Percentiles rank a stretch among this genome's conserved stretches.
phyloP scores from a whole-genome alignment of 2,797 vertebrate genomes.

The Sebastes kiyomatsui region DNA sequence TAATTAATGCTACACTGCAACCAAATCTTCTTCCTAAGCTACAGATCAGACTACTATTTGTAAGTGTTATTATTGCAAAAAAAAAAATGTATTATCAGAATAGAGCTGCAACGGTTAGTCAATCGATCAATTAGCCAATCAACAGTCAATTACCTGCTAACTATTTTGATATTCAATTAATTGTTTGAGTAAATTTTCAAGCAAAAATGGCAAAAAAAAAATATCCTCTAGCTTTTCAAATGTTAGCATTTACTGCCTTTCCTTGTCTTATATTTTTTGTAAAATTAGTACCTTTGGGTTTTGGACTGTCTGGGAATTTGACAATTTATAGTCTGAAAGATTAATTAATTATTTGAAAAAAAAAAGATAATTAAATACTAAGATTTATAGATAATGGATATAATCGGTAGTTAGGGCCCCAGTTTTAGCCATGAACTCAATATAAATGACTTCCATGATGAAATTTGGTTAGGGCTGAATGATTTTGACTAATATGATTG shows the following conservation, averaged over 20 bases:
- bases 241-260: not conserved
- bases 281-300: not conserved
- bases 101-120: not conserved
- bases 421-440: not conserved
- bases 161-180: not conserved
- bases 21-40: not conserved
- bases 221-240: not conserved
- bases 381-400: not conserved
- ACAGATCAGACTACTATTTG: not conserved
- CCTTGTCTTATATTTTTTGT: not conserved
- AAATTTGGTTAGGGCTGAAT: not conserved
- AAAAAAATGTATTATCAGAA: not conserved
- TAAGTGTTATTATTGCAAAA: not conserved
- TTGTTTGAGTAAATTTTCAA: too few relatives aligned
- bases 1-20: not conserved
- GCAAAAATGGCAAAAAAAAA: too few relatives aligned
- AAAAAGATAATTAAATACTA: not conserved
- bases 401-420: not conserved
- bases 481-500: too few relatives aligned
- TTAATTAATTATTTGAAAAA: not conserved
- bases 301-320: not conserved
- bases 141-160: not conserved
- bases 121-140: not conserved
- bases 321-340: not conserved
- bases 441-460: not conserved